Percentiles rank a stretch among this genome's conserved stretches.
phyloP scores from a whole-genome alignment of 2,113 vertebrate genomes.

The Monopterus albus region DNA sequence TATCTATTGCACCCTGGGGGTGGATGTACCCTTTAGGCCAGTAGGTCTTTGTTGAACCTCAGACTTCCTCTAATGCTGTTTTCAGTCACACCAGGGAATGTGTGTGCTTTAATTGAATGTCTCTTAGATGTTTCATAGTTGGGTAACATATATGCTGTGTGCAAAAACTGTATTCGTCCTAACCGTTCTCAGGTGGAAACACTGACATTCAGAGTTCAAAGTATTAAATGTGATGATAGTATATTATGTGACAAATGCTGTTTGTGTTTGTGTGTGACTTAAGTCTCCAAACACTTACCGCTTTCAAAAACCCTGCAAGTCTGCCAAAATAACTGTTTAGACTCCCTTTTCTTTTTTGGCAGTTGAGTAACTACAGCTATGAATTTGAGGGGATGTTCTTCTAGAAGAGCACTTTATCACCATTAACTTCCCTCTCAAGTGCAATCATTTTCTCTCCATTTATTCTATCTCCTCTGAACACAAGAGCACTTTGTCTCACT shows the following conservation, averaged over 20 bases:
- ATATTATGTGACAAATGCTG: background rate
- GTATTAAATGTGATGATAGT: constrained; percentile 13
- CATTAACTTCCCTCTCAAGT: constrained; percentile 42
- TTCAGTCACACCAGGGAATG: no score
- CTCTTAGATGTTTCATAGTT: background rate
- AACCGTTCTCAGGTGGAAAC: background rate
- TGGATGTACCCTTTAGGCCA: no score
- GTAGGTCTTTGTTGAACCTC: no score
- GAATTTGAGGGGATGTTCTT: constrained; percentile 46
- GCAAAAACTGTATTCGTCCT: background rate
- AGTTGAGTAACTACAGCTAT: constrained; percentile 13
- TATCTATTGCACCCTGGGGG: no score
- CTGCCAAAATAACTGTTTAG: constrained; percentile 35
- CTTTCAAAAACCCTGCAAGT: constrained; percentile 11
- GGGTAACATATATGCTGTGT: background rate
- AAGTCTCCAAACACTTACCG: constrained; percentile 15
- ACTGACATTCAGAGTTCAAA: background rate
- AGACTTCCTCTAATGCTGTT: no score
- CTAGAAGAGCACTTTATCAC: constrained; percentile 44
- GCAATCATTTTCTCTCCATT: constrained; percentile 46
- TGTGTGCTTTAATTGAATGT: no score
- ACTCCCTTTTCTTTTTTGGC: constrained; percentile 17
- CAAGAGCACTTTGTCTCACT: constrained; percentile 17
- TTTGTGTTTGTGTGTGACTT: background rate
- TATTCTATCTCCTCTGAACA: constrained; percentile 17